Conservation (phyloP, 2,888 invertebrate species). For the Latheticus oryzae region DNA sequence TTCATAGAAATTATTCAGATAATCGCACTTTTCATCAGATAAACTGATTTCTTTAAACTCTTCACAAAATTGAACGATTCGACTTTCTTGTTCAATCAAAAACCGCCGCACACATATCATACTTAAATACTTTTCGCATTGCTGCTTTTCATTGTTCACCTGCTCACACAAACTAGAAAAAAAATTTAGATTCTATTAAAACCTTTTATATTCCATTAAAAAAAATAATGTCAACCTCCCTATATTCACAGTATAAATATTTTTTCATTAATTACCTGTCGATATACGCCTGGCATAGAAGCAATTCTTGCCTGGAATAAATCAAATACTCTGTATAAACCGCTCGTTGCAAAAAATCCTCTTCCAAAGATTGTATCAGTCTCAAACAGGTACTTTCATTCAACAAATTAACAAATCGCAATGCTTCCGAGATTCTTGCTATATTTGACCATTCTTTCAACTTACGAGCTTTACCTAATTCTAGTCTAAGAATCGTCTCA, state of each 20-base stretch:
- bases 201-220: no score
- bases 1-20: slow-evolving; percentile 85
- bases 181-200: background rate
- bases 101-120: slow-evolving; percentile 83
- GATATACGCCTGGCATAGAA: slow-evolving; percentile 80
- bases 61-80: slow-evolving; percentile 79
- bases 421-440: slow-evolving; percentile 85
- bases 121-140: slow-evolving; percentile 79
- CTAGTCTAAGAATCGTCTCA: slow-evolving; percentile 77
- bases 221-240: no score
- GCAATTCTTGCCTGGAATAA: slow-evolving; percentile 80
- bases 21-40: slow-evolving; percentile 92
- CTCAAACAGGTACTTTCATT: slow-evolving; percentile 78
- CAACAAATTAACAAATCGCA: slow-evolving; percentile 81
- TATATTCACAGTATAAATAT: no score
- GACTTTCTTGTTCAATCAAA: slow-evolving; percentile 80
- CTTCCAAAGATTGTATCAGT: slow-evolving; percentile 77
- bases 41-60: slow-evolving; percentile 84
- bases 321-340: slow-evolving; percentile 86
- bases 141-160: slow-evolving; percentile 76
- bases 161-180: slow-evolving; percentile 69
- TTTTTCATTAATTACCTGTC: slow-evolving; percentile 70
- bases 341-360: slow-evolving; percentile 81
- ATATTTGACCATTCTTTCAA: slow-evolving; percentile 81
- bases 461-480: slow-evolving; percentile 85